These are phyloP conservation scores for Eugnorisma glareosa DNA, from an alignment of 2,888 invertebrate genomes.

Conservation along the genomic window DNA sequence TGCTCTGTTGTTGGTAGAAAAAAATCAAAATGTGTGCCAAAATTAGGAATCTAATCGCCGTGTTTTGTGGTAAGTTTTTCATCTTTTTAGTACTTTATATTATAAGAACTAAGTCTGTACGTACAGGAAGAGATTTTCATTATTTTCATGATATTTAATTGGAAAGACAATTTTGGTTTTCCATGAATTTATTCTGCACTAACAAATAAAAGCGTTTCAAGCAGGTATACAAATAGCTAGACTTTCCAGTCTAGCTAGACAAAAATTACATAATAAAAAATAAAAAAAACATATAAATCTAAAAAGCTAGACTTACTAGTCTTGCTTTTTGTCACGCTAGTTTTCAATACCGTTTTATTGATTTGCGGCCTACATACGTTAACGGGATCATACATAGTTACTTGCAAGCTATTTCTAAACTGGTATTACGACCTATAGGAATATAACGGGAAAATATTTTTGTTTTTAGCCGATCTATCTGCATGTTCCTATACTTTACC, in stretches of 20 bases:
- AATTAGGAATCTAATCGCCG: slow-evolving; percentile 75
- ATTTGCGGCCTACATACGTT: background rate
- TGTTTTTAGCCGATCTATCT: background rate
- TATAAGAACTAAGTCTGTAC: background rate
- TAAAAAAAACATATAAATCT: too few species aligned
- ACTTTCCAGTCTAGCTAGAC: too few species aligned
- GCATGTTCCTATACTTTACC: background rate
- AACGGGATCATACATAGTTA: background rate
- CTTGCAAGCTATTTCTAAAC: background rate
- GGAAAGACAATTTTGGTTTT: background rate
- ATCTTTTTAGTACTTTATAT: background rate
- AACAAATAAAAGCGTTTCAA: background rate
- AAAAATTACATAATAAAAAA: too few species aligned
- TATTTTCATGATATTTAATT: background rate
- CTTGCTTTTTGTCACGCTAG: too few species aligned
- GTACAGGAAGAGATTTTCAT: background rate
- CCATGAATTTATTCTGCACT: background rate
- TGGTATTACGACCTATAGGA: background rate
- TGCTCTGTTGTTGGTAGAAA: slow-evolving; percentile 74
- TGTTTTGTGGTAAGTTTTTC: slow-evolving; percentile 82
- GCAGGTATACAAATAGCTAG: too few species aligned
- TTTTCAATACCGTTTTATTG: slow-evolving; percentile 6
- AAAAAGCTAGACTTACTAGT: too few species aligned
- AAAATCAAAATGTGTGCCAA: slow-evolving; percentile 84
- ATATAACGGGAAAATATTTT: background rate